phyloP scores from a whole-genome alignment of 2,113 vertebrate species.

The Phrynosoma blainvillii region DNA sequence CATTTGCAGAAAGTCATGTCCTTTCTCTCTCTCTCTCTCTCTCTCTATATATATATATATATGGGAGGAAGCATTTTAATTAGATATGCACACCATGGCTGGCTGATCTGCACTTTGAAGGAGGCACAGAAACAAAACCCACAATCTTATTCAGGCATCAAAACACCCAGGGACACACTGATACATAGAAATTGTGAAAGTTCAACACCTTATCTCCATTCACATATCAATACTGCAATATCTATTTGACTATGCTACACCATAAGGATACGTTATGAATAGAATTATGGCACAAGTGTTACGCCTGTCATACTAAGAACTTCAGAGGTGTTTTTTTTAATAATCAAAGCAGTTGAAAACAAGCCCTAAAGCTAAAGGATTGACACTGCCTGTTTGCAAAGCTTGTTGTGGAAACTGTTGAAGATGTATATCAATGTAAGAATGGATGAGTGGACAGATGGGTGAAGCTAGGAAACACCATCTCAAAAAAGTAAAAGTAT shows the following conservation, averaged over 20 bases:
- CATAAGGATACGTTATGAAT: not conserved
- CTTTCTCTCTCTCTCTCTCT: not conserved
- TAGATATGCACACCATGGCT: not conserved
- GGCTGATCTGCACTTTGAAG: not conserved
- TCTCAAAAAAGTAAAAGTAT: not conserved
- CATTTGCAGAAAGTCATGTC: not conserved
- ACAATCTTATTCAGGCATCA: not conserved
- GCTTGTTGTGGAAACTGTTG: not conserved
- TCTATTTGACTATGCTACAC: not conserved
- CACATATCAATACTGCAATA: not conserved
- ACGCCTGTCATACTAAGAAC: not conserved
- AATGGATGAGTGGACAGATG: too few relatives aligned
- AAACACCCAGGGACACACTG: not conserved
- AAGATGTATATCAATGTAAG: not conserved
- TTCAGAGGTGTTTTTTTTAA: not conserved
- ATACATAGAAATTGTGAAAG: not conserved
- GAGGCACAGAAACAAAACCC: not conserved
- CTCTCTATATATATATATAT: not conserved
- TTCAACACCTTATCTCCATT: not conserved
- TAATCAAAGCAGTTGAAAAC: not conserved
- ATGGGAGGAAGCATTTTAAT: not conserved
- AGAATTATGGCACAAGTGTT: not conserved
- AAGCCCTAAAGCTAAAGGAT: not conserved
- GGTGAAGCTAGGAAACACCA: not conserved
- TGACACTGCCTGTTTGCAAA: not conserved